Evolutionary conservation across 2,113 vertebrate species (phyloP).

Genomic region (Dendropsophus ebraccatus): DNA sequence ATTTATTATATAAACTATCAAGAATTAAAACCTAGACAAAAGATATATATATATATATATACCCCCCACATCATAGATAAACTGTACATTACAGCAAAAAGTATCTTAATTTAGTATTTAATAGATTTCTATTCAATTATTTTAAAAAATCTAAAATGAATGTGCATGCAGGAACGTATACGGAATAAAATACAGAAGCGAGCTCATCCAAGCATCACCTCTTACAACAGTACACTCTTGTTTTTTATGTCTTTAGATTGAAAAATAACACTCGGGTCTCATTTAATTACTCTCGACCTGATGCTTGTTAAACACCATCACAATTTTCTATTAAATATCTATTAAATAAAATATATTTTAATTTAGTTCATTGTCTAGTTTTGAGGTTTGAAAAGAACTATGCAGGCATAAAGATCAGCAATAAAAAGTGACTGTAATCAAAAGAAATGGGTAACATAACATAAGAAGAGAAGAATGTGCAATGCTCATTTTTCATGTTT

Average conservation of each 20-base stretch:
- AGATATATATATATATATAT: neutral
- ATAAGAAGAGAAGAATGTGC: conserved; percentile 65
- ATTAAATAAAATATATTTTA: conserved; percentile 52
- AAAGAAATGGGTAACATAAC: conserved; percentile 68
- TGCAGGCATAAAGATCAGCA: conserved; percentile 65
- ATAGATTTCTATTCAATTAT: conserved; percentile 1
- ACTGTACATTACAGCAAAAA: neutral
- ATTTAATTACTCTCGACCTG: conserved; percentile 28
- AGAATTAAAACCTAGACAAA: neutral
- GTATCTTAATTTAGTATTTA: neutral
- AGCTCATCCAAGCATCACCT: neutral
- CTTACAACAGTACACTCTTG: neutral
- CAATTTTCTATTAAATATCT: conserved; percentile 45
- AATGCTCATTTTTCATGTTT: conserved; percentile 70
- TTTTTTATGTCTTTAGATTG: neutral
- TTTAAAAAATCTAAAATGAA: neutral
- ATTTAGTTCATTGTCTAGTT: conserved; percentile 53
- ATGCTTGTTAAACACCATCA: neutral
- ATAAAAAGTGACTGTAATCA: conserved; percentile 70
- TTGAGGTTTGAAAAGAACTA: conserved; percentile 63
- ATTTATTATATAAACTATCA: neutral
- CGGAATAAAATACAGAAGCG: neutral
- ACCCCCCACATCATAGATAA: too few species aligned
- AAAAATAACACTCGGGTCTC: conserved; percentile 14
- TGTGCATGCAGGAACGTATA: neutral